Base-by-base conservation (phyloP, 2,888 invertebrate genomes). In the Automeris io region DNA sequence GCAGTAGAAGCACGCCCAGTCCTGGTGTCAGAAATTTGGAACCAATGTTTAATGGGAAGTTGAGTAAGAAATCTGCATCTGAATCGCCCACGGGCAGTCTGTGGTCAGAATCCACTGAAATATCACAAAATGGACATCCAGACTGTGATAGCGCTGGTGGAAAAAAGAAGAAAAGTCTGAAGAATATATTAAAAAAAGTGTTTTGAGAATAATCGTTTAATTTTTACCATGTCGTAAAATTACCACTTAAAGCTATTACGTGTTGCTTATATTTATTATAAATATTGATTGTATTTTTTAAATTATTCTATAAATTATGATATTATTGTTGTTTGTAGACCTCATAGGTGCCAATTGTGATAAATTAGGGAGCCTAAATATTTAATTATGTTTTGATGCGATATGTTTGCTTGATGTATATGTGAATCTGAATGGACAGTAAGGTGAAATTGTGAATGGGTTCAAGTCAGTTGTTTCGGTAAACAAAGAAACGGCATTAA, bases 101-200 rank as follows among this genome's bases (percentile, higher is more conserved):
- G 1, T 85, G 87, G 82, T 87, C 87, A 0, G 80, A 86, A 33
- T 81, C 83, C 0, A 86, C 85, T 1, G 87, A 86, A 31, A 56
- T 86, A 38, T 87, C 85, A 0, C 77, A 76, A 22, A 78, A 75
- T 42, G 79, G 80, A 11, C 75, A 64, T 9, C 70, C 54, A 18
- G 72, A 76, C 24, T 62, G 50, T 37, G 76, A 70, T 37, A 67
- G 57, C 39, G 61, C 61, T 39, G 61, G 68, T 19, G 60, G 70
- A 43, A 91, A 90, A 57, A 93, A 91, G 70, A 88, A 83, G 57
- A 90, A 91, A 62, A 89, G 91, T 60, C 88, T 95, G 50, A 93
- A 91, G 70, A 92, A 91, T 76, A 90, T 94, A 69, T 89, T 94
- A 65, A 93, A 91, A 57, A 94, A 93, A 87, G 91, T 94, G 67